Base-by-base conservation (phyloP, 2,888 invertebrate genomes). In the Troides aeacus region DNA sequence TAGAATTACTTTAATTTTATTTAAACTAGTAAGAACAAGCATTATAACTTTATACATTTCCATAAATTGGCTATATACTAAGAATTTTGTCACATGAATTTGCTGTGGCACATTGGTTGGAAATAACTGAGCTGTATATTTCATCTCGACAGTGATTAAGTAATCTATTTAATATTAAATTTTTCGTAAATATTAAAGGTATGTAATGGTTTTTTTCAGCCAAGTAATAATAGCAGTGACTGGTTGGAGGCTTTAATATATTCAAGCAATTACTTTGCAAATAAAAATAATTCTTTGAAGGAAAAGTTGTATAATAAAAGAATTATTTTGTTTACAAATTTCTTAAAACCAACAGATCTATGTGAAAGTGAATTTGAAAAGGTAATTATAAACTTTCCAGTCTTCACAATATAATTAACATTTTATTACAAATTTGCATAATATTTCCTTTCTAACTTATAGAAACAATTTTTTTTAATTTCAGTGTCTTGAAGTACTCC, bases 221-320 rank as follows among this genome's bases (percentile, higher is more conserved):
- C 57, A 57, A 57, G 21, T 21, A n/a, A 57, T 21, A 57, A 21
- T 96, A 0, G 93, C 94, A 95, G 94, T 1, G 94, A 96, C 78
- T 96, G 96, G 95, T 84, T 96, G 73, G 95, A 95, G 84, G 93
- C 93, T 1, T 77, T 95, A 0, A 79, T 93, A 57, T 93, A 94
- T 17, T 66, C 57, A 21, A 21, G 18, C 5, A 57, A 15, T 10
- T 21, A 57, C 21, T 57, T 57, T 21, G n/a, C 21, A 21, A 57
- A n/a, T 57, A 21, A n/a, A 21, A 21, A 21, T 18, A 53, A 53
- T 18, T 53, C 18, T 57, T 21, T 21, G 8, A 57, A 57, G 21
- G 12, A 6, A 57, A 21, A 21, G 57, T 53, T 53, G 15, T 18
- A 18, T 18, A 21, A 57, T 8, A 57, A 57, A 21, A 57, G 57